Evolutionary conservation across 1,140 invertebrate genomes (phyloP).

Genomic region (Diploscapter pachys): DNA sequence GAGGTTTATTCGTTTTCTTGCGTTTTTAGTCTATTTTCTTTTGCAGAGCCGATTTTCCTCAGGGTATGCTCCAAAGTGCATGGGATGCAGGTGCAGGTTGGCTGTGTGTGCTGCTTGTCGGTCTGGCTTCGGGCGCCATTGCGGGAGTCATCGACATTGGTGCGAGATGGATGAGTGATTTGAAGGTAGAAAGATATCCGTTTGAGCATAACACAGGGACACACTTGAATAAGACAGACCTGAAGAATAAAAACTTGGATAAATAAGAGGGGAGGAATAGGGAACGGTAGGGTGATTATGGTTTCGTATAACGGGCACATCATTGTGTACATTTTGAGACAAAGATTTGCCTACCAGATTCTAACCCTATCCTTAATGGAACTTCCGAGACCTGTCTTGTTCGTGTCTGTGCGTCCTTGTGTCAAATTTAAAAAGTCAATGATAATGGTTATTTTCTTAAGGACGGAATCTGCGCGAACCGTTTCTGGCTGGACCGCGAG

Average conservation of each 20-base stretch:
- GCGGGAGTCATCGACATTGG: constrained; percentile 81
- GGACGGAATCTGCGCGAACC: constrained; percentile 93
- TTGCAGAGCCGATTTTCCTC: constrained; percentile 42
- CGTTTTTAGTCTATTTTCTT: constrained; percentile 16
- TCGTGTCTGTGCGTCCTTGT: not conserved
- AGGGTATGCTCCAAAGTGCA: constrained; percentile 56
- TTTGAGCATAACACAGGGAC: no score
- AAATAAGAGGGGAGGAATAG: not conserved
- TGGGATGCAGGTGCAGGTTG: constrained; percentile 95
- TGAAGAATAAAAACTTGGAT: not conserved
- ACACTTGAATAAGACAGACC: not conserved
- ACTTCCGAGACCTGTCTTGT: no score
- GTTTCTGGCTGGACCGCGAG: constrained; percentile 97
- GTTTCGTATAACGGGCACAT: no score
- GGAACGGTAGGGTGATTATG: no score
- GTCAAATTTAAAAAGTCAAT: not conserved
- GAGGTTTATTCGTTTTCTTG: not conserved
- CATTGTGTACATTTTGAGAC: no score
- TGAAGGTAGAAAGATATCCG: constrained; percentile 63
- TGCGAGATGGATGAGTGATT: constrained; percentile 97
- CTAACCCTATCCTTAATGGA: no score
- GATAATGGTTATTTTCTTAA: constrained; percentile 57
- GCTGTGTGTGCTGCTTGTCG: constrained; percentile 93
- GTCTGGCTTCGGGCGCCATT: constrained; percentile 70
- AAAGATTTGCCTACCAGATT: no score